phyloP scores from a whole-genome alignment of 1,140 invertebrate genomes.

The Achatina immaculata region DNA sequence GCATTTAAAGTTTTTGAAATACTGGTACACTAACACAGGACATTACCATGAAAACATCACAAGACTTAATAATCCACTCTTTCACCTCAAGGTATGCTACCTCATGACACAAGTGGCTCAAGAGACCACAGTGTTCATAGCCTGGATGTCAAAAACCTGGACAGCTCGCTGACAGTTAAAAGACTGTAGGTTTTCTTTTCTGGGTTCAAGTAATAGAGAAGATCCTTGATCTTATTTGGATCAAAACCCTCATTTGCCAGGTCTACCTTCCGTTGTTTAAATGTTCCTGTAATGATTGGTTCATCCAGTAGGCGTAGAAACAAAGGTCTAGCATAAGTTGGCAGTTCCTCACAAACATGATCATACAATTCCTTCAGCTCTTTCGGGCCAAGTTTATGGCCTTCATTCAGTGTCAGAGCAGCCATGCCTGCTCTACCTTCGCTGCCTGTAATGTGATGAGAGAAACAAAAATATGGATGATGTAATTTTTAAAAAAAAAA shows the following conservation, averaged over 20 bases:
- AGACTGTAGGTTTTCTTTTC: constrained; percentile 75
- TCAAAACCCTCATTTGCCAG: constrained; percentile 92
- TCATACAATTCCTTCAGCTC: constrained; percentile 32
- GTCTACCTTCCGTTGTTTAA: constrained; percentile 56
- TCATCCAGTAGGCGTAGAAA: constrained; percentile 80
- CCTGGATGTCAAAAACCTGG: constrained; percentile 34
- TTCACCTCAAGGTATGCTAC: too few relatives aligned
- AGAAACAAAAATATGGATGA: too few relatives aligned
- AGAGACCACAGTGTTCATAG: constrained; percentile 9
- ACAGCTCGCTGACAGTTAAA: constrained; percentile 75
- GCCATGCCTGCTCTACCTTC: constrained; percentile 37
- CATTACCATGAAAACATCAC: too few relatives aligned
- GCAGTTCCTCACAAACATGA: constrained; percentile 74
- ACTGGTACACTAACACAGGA: too few relatives aligned
- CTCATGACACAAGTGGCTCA: background rate
- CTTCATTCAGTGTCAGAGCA: constrained; percentile 18
- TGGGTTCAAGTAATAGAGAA: constrained; percentile 80
- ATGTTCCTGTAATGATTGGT: constrained; percentile 56
- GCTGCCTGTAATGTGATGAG: background rate
- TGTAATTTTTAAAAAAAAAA: too few relatives aligned
- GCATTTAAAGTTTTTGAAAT: too few relatives aligned
- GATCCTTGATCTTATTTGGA: constrained; percentile 81
- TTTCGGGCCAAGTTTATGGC: constrained; percentile 1
- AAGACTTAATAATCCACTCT: too few relatives aligned
- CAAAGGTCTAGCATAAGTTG: constrained; percentile 87